phyloP scores from a whole-genome alignment of 2,113 vertebrate genomes.

The Syngnathus scovelli region DNA sequence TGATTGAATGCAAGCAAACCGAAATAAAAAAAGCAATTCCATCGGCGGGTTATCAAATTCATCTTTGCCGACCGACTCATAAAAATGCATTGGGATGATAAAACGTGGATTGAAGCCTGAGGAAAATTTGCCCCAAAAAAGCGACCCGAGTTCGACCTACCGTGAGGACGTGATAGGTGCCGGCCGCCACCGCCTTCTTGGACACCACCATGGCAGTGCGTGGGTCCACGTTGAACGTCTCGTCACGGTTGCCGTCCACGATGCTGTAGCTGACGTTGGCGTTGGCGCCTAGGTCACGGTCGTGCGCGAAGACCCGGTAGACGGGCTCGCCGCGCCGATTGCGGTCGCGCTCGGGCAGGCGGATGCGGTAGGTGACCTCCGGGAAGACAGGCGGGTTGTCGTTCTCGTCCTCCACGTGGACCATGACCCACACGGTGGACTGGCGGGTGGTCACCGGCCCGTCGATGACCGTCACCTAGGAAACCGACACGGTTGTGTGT shows the following conservation, averaged over 20 bases:
- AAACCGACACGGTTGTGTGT: not conserved
- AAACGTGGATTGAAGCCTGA: conserved; percentile 12
- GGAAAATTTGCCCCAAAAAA: conserved; percentile 19
- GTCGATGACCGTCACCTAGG: conserved; percentile 89
- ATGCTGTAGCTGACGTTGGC: conserved; percentile 92
- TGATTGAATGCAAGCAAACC: not conserved
- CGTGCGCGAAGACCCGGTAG: conserved; percentile 88
- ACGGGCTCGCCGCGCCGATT: conserved; percentile 88
- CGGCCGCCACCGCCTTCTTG: conserved; percentile 88
- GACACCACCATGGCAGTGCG: conserved; percentile 93
- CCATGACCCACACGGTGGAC: conserved; percentile 88
- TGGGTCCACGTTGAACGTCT: conserved; percentile 88
- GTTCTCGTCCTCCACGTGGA: conserved; percentile 91
- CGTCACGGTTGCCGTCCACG: conserved; percentile 84
- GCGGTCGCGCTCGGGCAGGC: conserved; percentile 85
- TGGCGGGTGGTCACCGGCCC: conserved; percentile 81
- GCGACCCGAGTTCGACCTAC: conserved; percentile 62
- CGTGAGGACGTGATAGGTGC: conserved; percentile 87
- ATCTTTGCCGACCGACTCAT: conserved; percentile 6
- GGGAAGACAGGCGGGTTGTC: conserved; percentile 92
- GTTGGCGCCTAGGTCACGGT: conserved; percentile 86
- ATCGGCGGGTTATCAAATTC: conserved; percentile 15
- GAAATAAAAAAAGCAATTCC: conserved; percentile 5
- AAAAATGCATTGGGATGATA: not conserved
- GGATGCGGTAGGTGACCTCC: conserved; percentile 86